Percentiles rank a stretch among this genome's conserved stretches.
Evolutionary conservation across 2,888 invertebrate genomes (phyloP).

Genomic region (Octonoba sinensis): DNA sequence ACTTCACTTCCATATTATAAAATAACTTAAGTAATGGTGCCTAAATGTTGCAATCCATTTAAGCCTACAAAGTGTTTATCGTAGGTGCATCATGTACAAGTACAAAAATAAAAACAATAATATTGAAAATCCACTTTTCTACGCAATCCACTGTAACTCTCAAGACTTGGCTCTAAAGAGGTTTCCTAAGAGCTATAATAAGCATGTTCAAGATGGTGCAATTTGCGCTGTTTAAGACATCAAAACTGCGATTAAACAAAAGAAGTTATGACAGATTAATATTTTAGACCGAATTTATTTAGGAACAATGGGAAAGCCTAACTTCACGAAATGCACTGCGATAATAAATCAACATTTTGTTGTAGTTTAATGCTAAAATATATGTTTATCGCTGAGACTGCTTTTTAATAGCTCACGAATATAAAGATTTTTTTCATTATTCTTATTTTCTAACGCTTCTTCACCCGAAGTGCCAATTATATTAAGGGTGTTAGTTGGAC

Average conservation of each 20-base stretch:
- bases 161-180: no score
- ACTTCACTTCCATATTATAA: no score
- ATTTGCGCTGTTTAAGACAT: constrained; percentile 45
- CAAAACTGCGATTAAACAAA: constrained; percentile 30
- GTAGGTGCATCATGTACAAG: no score
- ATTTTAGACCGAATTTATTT: neutral
- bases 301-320: constrained; percentile 28
- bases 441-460: neutral
- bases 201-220: neutral
- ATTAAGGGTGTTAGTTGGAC: constrained; percentile 1
- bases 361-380: constrained; percentile 27
- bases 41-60: no score
- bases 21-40: no score
- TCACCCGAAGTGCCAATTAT: constrained; percentile 23
- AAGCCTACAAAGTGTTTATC: no score
- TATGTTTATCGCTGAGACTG: constrained; percentile 40
- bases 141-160: no score
- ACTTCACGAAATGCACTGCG: constrained; percentile 4
- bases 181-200: no score
- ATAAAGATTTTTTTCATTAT: constrained; percentile 1
- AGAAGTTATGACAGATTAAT: constrained; percentile 30
- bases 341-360: constrained; percentile 52
- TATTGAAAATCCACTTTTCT: no score
- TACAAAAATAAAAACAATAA: no score
- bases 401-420: constrained; percentile 51